Conservation (phyloP, 2,888 invertebrate genomes). For the Cantharis lateralis region DNA sequence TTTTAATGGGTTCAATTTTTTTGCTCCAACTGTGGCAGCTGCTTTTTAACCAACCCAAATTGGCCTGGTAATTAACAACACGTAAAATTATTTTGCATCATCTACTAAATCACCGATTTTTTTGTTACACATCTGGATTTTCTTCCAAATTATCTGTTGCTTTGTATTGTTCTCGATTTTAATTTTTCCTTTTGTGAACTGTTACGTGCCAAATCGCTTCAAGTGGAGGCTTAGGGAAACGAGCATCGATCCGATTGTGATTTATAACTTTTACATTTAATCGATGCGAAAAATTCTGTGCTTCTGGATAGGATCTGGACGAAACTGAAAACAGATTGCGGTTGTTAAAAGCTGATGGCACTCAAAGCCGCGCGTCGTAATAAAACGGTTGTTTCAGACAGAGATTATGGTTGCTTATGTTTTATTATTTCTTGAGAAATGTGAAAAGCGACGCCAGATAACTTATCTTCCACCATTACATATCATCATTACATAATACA, state of each 20-base stretch:
- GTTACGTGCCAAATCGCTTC: neutral
- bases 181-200: neutral
- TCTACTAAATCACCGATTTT: neutral
- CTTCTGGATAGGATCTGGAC: neutral
- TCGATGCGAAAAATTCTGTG: neutral
- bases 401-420: conserved; percentile 14
- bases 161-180: neutral
- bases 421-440: conserved; percentile 15
- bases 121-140: neutral
- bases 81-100: neutral
- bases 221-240: neutral
- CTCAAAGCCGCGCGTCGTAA: conserved; percentile 10
- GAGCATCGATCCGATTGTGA: neutral
- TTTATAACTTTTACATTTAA: neutral
- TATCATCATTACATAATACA: neutral
- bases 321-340: neutral
- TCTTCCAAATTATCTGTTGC: neutral
- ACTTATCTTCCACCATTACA: conserved; percentile 10
- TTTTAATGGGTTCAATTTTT: neutral
- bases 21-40: neutral
- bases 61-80: neutral
- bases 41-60: neutral
- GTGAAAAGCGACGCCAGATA: conserved; percentile 22
- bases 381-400: conserved; percentile 19
- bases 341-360: conserved; percentile 6